Base-by-base conservation (phyloP, 92 coral and sea anemone species). In the Phenganax stokvisi region DNA sequence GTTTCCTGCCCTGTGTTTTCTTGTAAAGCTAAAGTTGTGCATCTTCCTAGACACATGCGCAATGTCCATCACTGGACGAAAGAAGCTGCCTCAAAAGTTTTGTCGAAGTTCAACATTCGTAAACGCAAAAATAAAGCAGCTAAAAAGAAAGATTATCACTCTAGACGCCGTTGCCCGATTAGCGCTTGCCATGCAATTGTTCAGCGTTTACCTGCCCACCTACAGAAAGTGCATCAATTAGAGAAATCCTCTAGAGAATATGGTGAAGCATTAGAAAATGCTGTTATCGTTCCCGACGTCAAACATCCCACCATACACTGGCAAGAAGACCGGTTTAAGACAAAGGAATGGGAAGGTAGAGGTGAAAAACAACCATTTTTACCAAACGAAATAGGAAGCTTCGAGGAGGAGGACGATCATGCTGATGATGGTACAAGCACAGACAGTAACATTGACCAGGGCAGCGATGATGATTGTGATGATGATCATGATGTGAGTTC, bases 61-160 rank as follows among this genome's bases (percentile, higher is more conserved):
- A 64, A 30, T 8, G 67, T 61, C 8, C 67, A 61, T 61, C 25
- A 61, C 25, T 61, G 67, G 67, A 61, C 67, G n/a, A 61, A 61
- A 12, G 67, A 61, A 28, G 67, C 67, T 7, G 67, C 67, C 9
- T 17, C 25, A 17, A 61, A 61, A 61, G 67, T 61, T 7, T 6
- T 61, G 17, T 61, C 67, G 25, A 61, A 61, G 28, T 61, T 61
- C 70, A 64, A 64, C 47, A 64, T 64, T 44, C 70, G 70, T 11
- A n/a, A 64, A 64, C 70, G 70, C 37, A 86, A 71, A 28, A 59
- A 85, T 53, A 54, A 63, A 51, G 75, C 31, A 29, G 63, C 62
- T 25, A 76, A 64, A 55, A 9, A 57, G 9, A 82, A 83, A 61
- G 83, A 86, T 62, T 86, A 82, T 55, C 86, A 86, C 69, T 47